Conservation (phyloP, 2,797 vertebrate genomes). For the Luscinia luscinia region DNA sequence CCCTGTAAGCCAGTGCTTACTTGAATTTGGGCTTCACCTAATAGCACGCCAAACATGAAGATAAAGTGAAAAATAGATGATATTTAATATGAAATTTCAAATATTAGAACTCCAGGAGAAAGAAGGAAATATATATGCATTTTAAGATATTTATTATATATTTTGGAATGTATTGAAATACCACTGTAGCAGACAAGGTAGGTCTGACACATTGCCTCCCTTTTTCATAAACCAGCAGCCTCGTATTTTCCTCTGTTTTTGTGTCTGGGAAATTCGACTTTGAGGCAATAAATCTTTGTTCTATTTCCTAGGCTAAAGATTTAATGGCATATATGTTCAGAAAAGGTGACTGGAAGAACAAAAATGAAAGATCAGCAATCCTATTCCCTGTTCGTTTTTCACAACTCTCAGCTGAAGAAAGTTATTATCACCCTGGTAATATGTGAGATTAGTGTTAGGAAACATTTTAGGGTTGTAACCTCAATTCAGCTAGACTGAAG, state of each 20-base stretch:
- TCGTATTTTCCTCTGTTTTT: background rate
- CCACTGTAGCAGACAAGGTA: background rate
- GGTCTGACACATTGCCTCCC: background rate
- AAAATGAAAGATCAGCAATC: constrained; percentile 59
- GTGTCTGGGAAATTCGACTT: background rate
- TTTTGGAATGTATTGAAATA: background rate
- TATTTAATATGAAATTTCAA: background rate
- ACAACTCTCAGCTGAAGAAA: constrained; percentile 32
- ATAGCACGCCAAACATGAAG: background rate
- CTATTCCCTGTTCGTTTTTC: constrained; percentile 31
- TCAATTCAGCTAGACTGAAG: constrained; percentile 13
- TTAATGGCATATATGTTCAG: constrained; percentile 7
- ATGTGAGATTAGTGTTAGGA: constrained; percentile 54
- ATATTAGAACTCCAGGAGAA: background rate
- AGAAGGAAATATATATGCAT: background rate
- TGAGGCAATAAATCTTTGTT: background rate
- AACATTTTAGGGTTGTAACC: constrained; percentile 57
- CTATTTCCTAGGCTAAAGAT: background rate
- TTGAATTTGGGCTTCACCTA: background rate
- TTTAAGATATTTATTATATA: background rate
- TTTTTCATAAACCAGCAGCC: background rate
- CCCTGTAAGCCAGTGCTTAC: background rate
- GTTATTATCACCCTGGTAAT: constrained; percentile 58
- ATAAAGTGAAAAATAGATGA: background rate
- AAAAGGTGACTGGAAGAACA: constrained; percentile 20